Evolutionary conservation across 2,888 invertebrate genomes (phyloP).

Genomic region (Troglohyphantes excavatus): DNA sequence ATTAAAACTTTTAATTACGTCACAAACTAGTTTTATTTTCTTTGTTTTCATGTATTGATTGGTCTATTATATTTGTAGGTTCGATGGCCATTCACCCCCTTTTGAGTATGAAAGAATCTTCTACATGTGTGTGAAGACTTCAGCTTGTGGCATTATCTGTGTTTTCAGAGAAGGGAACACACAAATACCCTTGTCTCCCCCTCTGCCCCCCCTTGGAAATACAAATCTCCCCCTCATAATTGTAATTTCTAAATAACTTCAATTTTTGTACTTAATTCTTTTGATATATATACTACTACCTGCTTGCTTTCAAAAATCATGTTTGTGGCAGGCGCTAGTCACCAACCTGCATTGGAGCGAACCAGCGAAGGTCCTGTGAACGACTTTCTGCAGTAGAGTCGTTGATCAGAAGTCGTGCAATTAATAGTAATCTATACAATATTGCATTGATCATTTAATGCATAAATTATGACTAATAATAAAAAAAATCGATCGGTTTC

Average conservation of each 20-base stretch:
- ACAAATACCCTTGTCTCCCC: slow-evolving; percentile 41
- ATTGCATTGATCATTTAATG: no score
- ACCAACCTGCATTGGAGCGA: slow-evolving; percentile 52
- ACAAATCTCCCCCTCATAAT: slow-evolving; percentile 49
- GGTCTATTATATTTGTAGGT: slow-evolving; percentile 16
- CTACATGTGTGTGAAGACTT: slow-evolving; percentile 77
- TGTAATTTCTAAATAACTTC: slow-evolving; percentile 70
- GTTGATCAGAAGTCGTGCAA: no score
- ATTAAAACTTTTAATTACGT: no score
- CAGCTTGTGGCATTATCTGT: slow-evolving; percentile 76
- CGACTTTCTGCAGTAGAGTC: no score
- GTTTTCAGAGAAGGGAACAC: slow-evolving; percentile 53
- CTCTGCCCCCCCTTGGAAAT: slow-evolving; percentile 40
- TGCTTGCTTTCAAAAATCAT: slow-evolving; percentile 55
- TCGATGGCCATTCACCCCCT: slow-evolving; percentile 77
- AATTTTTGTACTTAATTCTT: slow-evolving; percentile 78
- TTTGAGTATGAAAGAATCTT: slow-evolving; percentile 65
- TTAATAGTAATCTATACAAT: no score
- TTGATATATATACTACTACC: slow-evolving; percentile 63
- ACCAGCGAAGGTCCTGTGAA: no score
- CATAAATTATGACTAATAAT: no score
- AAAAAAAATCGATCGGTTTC: no score
- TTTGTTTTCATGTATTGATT: no score
- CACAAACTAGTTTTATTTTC: no score
- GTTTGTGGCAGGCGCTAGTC: slow-evolving; percentile 72